Conservation (phyloP, 2,797 vertebrate species). For the Echeneis naucrates region DNA sequence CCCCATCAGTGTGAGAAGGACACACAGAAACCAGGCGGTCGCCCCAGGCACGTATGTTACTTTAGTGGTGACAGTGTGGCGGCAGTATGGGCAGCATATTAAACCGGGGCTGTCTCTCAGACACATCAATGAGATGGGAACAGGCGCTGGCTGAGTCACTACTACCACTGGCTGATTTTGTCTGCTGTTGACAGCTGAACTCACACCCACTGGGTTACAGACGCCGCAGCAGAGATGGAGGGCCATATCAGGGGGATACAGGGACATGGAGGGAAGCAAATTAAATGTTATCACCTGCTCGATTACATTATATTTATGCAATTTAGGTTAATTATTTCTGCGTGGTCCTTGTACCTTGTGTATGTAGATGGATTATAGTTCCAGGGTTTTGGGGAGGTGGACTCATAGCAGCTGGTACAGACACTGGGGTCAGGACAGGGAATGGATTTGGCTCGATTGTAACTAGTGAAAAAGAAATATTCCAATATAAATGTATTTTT, state of each 20-base stretch:
- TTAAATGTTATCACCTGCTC: not conserved
- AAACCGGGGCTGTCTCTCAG: slow-evolving; percentile 45
- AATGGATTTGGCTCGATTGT: slow-evolving; percentile 42
- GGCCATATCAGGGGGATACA: not conserved
- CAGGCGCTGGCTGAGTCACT: slow-evolving; percentile 53
- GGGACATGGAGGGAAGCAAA: not conserved
- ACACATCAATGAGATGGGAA: slow-evolving; percentile 9
- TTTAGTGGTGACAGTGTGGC: slow-evolving; percentile 38
- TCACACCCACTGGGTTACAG: slow-evolving; percentile 44
- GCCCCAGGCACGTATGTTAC: slow-evolving; percentile 42
- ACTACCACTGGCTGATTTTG: slow-evolving; percentile 11
- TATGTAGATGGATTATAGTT: slow-evolving; percentile 34
- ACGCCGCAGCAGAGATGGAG: not conserved
- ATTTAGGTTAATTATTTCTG: not conserved
- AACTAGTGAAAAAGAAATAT: slow-evolving; percentile 34
- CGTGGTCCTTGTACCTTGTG: slow-evolving; percentile 52
- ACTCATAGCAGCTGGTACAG: not conserved
- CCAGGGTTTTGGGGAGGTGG: slow-evolving; percentile 4
- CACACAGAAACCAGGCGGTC: slow-evolving; percentile 57
- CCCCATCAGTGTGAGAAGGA: slow-evolving; percentile 55
- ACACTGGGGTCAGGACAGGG: slow-evolving; percentile 57
- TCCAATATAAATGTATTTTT: too few species aligned
- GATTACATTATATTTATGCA: not conserved
- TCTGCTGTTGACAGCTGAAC: not conserved
- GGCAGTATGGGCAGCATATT: slow-evolving; percentile 61